A percentile compares a stretch with the other conserved stretches of the same genome.
Conservation (phyloP, 2,797 vertebrate species). For the Delichon dasypus region DNA sequence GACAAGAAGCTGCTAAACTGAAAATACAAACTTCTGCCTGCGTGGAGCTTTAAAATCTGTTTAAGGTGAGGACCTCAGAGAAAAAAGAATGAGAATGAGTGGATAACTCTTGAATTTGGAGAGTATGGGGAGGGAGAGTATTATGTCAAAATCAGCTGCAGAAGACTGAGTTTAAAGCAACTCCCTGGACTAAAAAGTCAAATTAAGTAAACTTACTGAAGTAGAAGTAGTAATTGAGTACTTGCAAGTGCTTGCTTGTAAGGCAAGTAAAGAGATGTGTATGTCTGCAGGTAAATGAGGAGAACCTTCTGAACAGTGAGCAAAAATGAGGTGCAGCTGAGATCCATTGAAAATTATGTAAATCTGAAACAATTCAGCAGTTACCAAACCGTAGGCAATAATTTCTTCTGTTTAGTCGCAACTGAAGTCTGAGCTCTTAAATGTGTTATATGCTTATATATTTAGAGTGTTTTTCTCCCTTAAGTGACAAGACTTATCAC, state of each 20-base stretch:
- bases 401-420: background rate
- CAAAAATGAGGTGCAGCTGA: slow-evolving; percentile 32
- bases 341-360: background rate
- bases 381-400: background rate
- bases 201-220: background rate
- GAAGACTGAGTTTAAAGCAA: background rate
- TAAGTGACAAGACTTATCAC: background rate
- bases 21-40: background rate
- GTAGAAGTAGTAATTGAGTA: background rate
- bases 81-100: background rate
- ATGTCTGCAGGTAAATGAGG: background rate
- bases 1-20: background rate
- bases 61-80: background rate
- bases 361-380: background rate
- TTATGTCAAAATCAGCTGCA: background rate
- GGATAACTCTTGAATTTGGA: background rate
- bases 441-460: background rate
- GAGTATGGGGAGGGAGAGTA: background rate
- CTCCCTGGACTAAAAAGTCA: background rate
- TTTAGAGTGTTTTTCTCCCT: background rate
- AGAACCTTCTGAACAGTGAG: background rate
- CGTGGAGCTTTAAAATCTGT: background rate
- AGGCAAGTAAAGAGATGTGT: background rate
- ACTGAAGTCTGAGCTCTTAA: background rate
- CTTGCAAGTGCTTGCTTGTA: slow-evolving; percentile 30